Evolutionary conservation across 2,888 invertebrate species (phyloP).

Genomic region (Megastigmus dorsalis): DNA sequence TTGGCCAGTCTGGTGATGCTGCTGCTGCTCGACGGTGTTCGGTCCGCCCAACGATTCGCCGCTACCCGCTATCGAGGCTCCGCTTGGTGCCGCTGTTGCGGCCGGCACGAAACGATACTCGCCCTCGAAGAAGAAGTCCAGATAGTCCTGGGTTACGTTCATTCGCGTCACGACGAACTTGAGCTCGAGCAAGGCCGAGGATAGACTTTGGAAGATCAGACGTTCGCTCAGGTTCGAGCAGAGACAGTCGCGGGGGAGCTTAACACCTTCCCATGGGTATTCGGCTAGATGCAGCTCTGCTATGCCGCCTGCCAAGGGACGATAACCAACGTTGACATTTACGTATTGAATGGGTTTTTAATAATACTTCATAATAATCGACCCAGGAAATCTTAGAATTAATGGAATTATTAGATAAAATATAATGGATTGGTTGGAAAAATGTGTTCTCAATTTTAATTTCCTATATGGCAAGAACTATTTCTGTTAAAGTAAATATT

Average conservation of each 20-base stretch:
- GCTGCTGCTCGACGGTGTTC: slow-evolving; percentile 6
- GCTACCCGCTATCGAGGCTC: background rate
- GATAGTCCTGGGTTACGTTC: slow-evolving; percentile 88
- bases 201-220: slow-evolving; percentile 80
- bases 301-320: too few relatives aligned
- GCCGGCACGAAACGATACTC: slow-evolving; percentile 80
- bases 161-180: slow-evolving; percentile 85
- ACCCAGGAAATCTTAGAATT: too few relatives aligned
- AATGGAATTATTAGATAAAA: too few relatives aligned
- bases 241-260: slow-evolving; percentile 83
- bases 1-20: background rate
- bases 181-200: slow-evolving; percentile 83
- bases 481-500: too few relatives aligned
- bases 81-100: background rate
- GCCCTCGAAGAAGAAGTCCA: slow-evolving; percentile 86
- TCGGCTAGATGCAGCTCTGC: slow-evolving; percentile 67
- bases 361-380: too few relatives aligned
- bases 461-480: too few relatives aligned
- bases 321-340: too few relatives aligned
- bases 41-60: background rate
- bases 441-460: too few relatives aligned
- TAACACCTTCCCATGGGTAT: slow-evolving; percentile 75
- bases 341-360: too few relatives aligned
- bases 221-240: slow-evolving; percentile 83
- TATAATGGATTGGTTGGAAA: too few relatives aligned